phyloP scores from a whole-genome alignment of 2,797 vertebrate genomes.

The Pelodytes ibericus region DNA sequence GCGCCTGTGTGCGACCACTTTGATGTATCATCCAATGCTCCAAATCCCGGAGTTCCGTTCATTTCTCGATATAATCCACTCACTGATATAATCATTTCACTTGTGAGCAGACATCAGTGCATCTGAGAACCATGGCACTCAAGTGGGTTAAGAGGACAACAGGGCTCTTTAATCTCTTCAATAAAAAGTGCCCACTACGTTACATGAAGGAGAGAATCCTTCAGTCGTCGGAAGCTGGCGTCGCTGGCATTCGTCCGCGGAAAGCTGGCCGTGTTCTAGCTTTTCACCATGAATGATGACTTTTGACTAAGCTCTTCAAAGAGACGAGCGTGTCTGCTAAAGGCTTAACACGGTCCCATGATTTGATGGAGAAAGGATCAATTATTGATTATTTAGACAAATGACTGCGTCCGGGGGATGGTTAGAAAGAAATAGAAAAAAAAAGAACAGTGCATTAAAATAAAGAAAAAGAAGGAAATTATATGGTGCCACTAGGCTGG shows the following conservation, averaged over 20 bases:
- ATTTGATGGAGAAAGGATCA: too few relatives aligned
- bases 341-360: too few relatives aligned
- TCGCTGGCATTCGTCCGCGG: neutral
- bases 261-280: neutral
- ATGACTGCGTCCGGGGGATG: too few relatives aligned
- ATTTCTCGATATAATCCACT: neutral
- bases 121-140: neutral
- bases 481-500: too few relatives aligned
- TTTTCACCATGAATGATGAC: neutral
- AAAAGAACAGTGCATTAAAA: too few relatives aligned
- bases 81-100: neutral
- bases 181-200: neutral
- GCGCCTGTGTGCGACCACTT: too few relatives aligned
- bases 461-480: too few relatives aligned
- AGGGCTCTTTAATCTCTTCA: neutral
- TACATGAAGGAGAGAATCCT: neutral
- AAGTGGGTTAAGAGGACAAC: neutral
- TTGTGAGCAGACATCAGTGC: neutral
- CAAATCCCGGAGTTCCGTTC: neutral
- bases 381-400: too few relatives aligned
- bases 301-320: neutral
- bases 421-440: too few relatives aligned
- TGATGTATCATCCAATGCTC: too few relatives aligned
- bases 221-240: neutral
- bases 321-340: too few relatives aligned